Conservation (phyloP, 1,140 invertebrate species). For the Laupala kohalensis region DNA sequence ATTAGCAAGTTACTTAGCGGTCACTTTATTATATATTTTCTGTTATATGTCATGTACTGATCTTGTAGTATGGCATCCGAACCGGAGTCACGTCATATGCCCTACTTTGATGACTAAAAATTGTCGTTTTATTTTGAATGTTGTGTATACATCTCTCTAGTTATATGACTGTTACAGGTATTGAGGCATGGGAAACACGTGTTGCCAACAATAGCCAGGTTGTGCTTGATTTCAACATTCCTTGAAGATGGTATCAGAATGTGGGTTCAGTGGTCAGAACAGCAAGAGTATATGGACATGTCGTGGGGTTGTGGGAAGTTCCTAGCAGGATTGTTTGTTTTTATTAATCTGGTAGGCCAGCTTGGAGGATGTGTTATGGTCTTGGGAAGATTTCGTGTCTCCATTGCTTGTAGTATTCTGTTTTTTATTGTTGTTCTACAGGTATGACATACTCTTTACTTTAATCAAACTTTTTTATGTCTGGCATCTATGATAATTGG, state of each 20-base stretch:
- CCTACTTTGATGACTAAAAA: not conserved
- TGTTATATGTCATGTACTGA: too few species aligned
- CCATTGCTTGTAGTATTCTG: constrained; percentile 83
- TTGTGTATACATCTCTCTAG: not conserved
- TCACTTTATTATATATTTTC: constrained; percentile 21
- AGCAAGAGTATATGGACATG: constrained; percentile 94
- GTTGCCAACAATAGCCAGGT: constrained; percentile 84
- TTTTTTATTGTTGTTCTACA: constrained; percentile 94
- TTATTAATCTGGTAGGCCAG: constrained; percentile 91
- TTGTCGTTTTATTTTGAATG: not conserved
- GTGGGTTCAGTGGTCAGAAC: constrained; percentile 98
- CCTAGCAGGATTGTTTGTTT: constrained; percentile 80
- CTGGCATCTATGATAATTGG: too few species aligned
- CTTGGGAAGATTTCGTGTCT: constrained; percentile 80
- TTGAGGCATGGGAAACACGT: constrained; percentile 85
- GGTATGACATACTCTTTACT: constrained; percentile 35
- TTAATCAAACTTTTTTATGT: too few species aligned
- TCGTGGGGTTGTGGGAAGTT: constrained; percentile 96
- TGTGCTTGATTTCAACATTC: constrained; percentile 98
- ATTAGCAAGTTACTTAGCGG: constrained; percentile 13
- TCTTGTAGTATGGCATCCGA: constrained; percentile 16
- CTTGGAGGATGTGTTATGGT: constrained; percentile 93
- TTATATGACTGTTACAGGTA: constrained; percentile 46
- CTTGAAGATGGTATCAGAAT: constrained; percentile 97
- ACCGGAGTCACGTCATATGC: constrained; percentile 34